These are phyloP conservation scores for Diplazon laetatorius DNA, from an alignment of 2,888 invertebrate genomes.

Conservation along the genomic window DNA sequence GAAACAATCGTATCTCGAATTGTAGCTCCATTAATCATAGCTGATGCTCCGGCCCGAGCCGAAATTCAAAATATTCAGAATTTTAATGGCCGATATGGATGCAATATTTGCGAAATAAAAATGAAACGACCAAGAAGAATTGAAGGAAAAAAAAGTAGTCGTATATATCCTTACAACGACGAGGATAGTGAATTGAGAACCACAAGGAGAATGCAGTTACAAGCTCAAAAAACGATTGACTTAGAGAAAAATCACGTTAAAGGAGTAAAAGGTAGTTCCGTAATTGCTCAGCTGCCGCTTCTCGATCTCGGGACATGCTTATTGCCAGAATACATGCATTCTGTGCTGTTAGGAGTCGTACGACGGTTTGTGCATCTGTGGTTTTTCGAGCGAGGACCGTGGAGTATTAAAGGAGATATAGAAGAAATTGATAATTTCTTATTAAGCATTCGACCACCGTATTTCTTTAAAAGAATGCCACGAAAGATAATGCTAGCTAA, in stretches of 20 bases:
- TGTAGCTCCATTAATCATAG: constrained; percentile 54
- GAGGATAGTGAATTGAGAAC: constrained; percentile 43
- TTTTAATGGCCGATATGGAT: constrained; percentile 59
- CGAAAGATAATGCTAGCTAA: constrained; percentile 18
- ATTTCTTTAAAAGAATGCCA: constrained; percentile 57
- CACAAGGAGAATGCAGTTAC: constrained; percentile 45
- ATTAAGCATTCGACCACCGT: constrained; percentile 54
- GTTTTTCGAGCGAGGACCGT: constrained; percentile 45
- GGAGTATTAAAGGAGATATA: constrained; percentile 60
- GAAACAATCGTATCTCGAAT: constrained; percentile 42
- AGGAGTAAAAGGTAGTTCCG: constrained; percentile 56
- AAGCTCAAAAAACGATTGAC: constrained; percentile 44
- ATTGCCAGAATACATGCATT: constrained; percentile 66
- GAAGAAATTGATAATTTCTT: constrained; percentile 56
- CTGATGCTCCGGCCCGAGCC: constrained; percentile 58
- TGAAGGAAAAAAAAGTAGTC: constrained; percentile 33
- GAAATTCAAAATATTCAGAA: constrained; percentile 52
- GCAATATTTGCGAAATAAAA: constrained; percentile 59
- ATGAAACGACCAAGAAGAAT: constrained; percentile 45
- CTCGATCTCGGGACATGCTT: constrained; percentile 58
- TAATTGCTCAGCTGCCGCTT: constrained; percentile 54
- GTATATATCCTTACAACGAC: constrained; percentile 45
- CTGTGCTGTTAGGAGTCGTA: constrained; percentile 59
- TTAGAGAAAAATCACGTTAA: constrained; percentile 22
- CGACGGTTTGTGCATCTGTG: constrained; percentile 49